These are phyloP conservation scores for Catonia carolina DNA, from an alignment of 2,888 invertebrate genomes.

Conservation along the genomic window DNA sequence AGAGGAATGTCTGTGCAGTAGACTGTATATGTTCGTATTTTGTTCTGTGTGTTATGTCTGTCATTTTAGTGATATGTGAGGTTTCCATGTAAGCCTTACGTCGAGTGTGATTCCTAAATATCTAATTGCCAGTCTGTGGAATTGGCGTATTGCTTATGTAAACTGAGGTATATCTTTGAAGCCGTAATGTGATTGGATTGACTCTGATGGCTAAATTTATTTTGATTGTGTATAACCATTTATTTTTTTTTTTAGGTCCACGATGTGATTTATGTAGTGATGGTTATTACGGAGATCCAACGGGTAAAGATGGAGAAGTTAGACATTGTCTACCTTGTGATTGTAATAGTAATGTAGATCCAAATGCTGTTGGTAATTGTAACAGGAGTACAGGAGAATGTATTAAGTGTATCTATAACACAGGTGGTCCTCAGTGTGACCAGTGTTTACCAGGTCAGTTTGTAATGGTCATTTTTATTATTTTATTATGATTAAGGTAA, in stretches of 20 bases:
- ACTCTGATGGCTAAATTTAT: too few relatives aligned
- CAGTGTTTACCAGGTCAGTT: conserved; percentile 80
- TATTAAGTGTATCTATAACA: conserved; percentile 93
- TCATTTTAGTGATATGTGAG: too few relatives aligned
- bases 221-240: too few relatives aligned
- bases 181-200: too few relatives aligned
- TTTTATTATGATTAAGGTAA: not conserved
- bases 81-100: too few relatives aligned
- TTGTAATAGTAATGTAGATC: conserved; percentile 89
- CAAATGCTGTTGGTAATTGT: conserved; percentile 95
- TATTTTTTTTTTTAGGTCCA: conserved; percentile 54
- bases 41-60: too few relatives aligned
- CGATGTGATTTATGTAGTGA: conserved; percentile 92
- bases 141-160: too few relatives aligned
- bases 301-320: conserved; percentile 57
- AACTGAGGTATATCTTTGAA: too few relatives aligned
- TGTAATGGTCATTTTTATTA: not conserved
- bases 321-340: conserved; percentile 79
- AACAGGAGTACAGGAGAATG: conserved; percentile 94
- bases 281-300: conserved; percentile 90
- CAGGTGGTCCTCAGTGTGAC: conserved; percentile 86
- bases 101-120: too few relatives aligned
- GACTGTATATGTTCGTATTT: too few relatives aligned
- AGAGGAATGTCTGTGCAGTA: too few relatives aligned
- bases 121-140: too few relatives aligned